Conservation (phyloP, 2,888 invertebrate species). For the Cataglyphis albicans region DNA sequence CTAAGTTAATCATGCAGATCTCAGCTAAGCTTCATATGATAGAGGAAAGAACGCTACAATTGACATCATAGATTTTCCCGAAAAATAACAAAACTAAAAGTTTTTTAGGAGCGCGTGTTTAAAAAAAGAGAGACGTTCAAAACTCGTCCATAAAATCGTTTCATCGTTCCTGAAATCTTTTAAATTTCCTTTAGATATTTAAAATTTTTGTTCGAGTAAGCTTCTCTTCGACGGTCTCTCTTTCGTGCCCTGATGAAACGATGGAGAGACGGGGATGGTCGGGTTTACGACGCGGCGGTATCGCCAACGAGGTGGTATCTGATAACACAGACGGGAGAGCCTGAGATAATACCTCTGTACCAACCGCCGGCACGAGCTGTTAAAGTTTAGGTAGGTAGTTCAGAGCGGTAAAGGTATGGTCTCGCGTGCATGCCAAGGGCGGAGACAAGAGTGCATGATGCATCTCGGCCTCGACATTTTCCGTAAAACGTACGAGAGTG, state of each 20-base stretch:
- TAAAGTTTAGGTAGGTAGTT: slow-evolving; percentile 62
- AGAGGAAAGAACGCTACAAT: not conserved
- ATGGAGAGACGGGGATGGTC: slow-evolving; percentile 27
- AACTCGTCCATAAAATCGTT: not conserved
- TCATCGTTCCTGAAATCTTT: not conserved
- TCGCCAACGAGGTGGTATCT: slow-evolving; percentile 61
- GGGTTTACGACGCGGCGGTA: slow-evolving; percentile 56
- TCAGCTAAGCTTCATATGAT: not conserved
- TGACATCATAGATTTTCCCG: slow-evolving; percentile 8
- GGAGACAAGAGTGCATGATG: slow-evolving; percentile 20
- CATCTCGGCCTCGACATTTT: slow-evolving; percentile 22
- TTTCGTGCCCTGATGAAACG: slow-evolving; percentile 27
- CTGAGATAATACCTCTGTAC: slow-evolving; percentile 72
- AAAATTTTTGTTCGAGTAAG: slow-evolving; percentile 26
- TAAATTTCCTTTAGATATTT: slow-evolving; percentile 19
- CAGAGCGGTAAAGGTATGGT: slow-evolving; percentile 54
- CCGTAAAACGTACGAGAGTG: not conserved
- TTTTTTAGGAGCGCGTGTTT: not conserved
- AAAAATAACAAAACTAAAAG: slow-evolving; percentile 22
- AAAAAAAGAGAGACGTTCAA: not conserved
- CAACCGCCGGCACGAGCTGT: slow-evolving; percentile 66
- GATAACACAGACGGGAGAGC: slow-evolving; percentile 69
- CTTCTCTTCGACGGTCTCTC: slow-evolving; percentile 24
- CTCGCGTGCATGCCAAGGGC: slow-evolving; percentile 53
- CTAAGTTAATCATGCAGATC: slow-evolving; percentile 22